Evolutionary conservation across 2,113 vertebrate species (phyloP).

Genomic region (Gambusia affinis): DNA sequence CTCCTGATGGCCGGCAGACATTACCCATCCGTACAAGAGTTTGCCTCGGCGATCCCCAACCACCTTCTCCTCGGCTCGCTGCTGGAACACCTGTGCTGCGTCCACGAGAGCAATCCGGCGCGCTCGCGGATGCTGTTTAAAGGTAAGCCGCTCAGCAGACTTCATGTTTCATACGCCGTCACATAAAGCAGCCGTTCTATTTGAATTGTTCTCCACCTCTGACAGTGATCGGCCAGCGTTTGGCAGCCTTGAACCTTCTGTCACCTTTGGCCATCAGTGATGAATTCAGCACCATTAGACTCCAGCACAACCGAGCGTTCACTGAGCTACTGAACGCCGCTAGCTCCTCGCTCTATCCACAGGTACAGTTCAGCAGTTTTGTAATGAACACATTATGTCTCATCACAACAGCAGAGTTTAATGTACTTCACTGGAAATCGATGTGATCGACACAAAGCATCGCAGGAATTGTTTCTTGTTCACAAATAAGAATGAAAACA

Average conservation of each 20-base stretch:
- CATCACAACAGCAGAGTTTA: background rate
- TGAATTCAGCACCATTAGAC: constrained; percentile 92
- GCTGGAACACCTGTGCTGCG: constrained; percentile 92
- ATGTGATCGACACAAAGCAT: too few species aligned
- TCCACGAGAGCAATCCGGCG: constrained; percentile 87
- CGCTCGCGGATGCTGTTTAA: constrained; percentile 89
- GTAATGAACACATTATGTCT: background rate
- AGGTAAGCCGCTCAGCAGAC: constrained; percentile 70
- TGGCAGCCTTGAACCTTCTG: constrained; percentile 90
- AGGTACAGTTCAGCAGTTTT: constrained; percentile 58
- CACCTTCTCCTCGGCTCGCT: constrained; percentile 92
- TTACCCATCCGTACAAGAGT: constrained; percentile 79
- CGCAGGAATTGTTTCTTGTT: too few species aligned
- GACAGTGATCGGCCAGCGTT: constrained; percentile 90
- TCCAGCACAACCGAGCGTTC: constrained; percentile 94
- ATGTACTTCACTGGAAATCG: too few species aligned
- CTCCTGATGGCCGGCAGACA: constrained; percentile 77
- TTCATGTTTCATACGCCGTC: too few species aligned
- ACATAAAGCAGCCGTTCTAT: too few species aligned
- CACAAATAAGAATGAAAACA: too few species aligned
- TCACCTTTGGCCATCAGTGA: constrained; percentile 92
- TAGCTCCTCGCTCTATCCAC: constrained; percentile 74
- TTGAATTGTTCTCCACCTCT: background rate
- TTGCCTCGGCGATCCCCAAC: constrained; percentile 92
- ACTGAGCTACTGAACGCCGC: constrained; percentile 86